A percentile compares a stretch with the other conserved stretches of the same genome.
phyloP scores from a whole-genome alignment of 2,113 vertebrate species.

The Nettapus auritus region DNA sequence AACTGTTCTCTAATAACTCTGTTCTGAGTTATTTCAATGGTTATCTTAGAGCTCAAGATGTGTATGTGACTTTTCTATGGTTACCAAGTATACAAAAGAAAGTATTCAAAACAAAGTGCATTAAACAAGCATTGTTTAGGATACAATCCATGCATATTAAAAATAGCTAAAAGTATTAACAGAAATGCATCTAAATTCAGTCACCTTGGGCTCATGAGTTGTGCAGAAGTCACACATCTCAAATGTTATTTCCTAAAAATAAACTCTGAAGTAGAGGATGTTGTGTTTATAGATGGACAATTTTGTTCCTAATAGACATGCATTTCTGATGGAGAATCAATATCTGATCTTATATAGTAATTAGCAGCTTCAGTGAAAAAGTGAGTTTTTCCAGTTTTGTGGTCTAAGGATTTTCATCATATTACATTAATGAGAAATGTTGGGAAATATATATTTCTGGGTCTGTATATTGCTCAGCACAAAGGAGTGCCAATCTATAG shows the following conservation, averaged over 20 bases:
- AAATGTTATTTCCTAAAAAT: neutral
- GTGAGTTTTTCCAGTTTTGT: neutral
- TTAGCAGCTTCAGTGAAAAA: neutral
- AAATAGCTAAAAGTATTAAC: neutral
- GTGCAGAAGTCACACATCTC: neutral
- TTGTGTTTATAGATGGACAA: neutral
- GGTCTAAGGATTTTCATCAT: neutral
- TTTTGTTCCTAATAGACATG: neutral
- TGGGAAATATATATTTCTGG: neutral
- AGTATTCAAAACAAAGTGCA: neutral
- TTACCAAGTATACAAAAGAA: conserved; percentile 12
- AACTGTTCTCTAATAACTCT: neutral
- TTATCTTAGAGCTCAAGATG: neutral
- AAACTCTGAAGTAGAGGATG: neutral
- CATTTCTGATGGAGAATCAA: neutral
- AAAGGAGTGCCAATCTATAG: neutral
- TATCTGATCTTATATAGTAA: neutral
- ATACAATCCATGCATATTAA: neutral
- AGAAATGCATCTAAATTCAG: neutral
- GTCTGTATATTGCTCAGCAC: neutral
- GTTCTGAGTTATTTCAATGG: neutral
- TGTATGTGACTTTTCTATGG: neutral
- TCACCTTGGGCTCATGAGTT: neutral
- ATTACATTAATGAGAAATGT: neutral
- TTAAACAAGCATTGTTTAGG: neutral